phyloP scores from a whole-genome alignment of 2,888 invertebrate genomes.

The Sialis fuliginosa region DNA sequence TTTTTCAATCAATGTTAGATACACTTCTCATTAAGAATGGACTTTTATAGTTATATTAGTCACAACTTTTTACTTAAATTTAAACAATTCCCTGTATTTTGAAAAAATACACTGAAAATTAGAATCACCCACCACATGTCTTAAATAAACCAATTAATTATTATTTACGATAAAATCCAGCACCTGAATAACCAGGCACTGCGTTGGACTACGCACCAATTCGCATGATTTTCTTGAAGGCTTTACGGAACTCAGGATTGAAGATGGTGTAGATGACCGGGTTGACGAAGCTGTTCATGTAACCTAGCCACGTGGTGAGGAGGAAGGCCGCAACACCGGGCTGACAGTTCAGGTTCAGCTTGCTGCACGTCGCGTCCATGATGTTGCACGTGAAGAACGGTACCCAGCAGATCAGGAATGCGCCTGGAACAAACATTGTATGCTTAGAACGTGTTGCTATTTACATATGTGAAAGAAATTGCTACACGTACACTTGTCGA shows the following conservation, averaged over 20 bases:
- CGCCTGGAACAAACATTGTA: constrained; percentile 47
- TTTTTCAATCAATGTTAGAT: no score
- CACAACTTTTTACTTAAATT: no score
- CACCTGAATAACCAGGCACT: no score
- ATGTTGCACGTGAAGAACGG: constrained; percentile 99
- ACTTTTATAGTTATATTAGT: no score
- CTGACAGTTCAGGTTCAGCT: constrained; percentile 57
- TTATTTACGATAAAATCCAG: no score
- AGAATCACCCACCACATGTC: no score
- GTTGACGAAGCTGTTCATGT: constrained; percentile 90
- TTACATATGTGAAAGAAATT: no score
- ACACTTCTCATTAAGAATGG: no score
- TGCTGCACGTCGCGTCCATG: constrained; percentile 89
- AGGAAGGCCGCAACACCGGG: constrained; percentile 82
- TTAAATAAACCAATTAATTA: no score
- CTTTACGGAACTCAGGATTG: constrained; percentile 95
- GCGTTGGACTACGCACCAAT: constrained; percentile 26
- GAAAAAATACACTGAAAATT: no score
- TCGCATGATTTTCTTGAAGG: constrained; percentile 84
- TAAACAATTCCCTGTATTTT: no score
- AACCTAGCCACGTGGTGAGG: constrained; percentile 93
- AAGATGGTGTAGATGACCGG: constrained; percentile 90
- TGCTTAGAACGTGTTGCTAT: background rate
- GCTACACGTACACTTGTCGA: no score
- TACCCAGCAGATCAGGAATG: constrained; percentile 96